Percentiles rank a stretch among this genome's conserved stretches.
These are phyloP conservation scores for Motacilla tschutschensis DNA, from an alignment of 2,113 vertebrate genomes.

Conservation along the genomic window DNA sequence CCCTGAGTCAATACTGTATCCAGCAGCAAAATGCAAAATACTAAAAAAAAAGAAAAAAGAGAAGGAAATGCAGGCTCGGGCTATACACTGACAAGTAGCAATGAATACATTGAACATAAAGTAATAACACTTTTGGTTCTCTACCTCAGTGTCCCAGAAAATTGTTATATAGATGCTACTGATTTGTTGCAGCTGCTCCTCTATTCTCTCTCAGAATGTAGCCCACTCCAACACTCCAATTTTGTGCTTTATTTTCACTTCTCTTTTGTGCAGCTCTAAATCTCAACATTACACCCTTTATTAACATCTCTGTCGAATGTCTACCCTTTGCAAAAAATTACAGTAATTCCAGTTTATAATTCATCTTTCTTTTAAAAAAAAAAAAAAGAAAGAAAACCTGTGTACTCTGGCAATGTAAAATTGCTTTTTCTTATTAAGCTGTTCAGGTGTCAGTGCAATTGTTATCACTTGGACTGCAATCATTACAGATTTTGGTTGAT, in stretches of 20 bases:
- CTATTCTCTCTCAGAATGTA: not conserved
- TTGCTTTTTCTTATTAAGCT: constrained; percentile 15
- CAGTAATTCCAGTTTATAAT: constrained; percentile 11
- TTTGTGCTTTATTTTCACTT: constrained; percentile 5
- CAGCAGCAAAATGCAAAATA: not conserved
- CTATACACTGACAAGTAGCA: not conserved
- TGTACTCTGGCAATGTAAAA: not conserved
- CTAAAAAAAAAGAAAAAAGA: not conserved
- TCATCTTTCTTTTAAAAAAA: not conserved
- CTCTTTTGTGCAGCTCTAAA: not conserved
- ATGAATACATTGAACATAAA: constrained; percentile 4
- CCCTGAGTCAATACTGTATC: not conserved
- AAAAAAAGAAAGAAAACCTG: not conserved
- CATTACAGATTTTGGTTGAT: not conserved
- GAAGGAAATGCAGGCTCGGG: not conserved
- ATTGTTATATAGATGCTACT: not conserved
- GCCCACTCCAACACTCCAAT: not conserved
- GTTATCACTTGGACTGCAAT: not conserved
- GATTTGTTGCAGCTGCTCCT: constrained; percentile 27
- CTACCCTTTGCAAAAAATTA: not conserved
- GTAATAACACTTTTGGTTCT: constrained; percentile 22
- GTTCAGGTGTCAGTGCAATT: not conserved
- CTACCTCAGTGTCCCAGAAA: constrained; percentile 40
- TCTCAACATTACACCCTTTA: not conserved
- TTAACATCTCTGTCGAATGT: not conserved